These are phyloP conservation scores for Phorcus lineatus DNA, from an alignment of 2,888 invertebrate species.

Conservation along the genomic window DNA sequence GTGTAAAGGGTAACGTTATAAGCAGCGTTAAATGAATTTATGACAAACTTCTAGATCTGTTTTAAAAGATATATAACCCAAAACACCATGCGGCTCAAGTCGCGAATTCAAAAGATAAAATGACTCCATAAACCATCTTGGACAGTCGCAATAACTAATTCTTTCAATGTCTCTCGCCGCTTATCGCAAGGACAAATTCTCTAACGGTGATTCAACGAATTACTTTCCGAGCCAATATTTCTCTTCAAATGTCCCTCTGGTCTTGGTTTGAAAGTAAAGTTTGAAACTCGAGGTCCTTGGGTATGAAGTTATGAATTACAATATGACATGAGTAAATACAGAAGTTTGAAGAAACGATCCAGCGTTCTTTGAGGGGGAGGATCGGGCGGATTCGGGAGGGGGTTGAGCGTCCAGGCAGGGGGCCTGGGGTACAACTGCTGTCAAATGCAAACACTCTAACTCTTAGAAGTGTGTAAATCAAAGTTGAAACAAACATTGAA, in stretches of 20 bases:
- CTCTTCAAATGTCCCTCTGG: neutral
- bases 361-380: no score
- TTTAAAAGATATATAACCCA: neutral
- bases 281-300: neutral
- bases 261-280: neutral
- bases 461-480: neutral
- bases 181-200: neutral
- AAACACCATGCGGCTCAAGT: neutral
- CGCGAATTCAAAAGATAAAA: neutral
- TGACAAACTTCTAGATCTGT: no score
- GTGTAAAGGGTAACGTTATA: no score
- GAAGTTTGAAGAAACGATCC: no score
- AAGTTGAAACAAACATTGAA: neutral
- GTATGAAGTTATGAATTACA: constrained; percentile 10
- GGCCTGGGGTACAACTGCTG: neutral
- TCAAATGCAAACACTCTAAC: neutral
- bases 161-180: neutral
- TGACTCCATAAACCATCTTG: neutral
- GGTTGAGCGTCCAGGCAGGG: neutral
- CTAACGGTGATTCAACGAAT: constrained; percentile 4
- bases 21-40: no score
- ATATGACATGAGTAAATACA: neutral
- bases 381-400: neutral
- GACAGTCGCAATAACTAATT: neutral
- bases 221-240: neutral